Percentiles rank a stretch among this genome's conserved stretches.
Conservation (phyloP, 2,888 invertebrate genomes). For the Drosophila pseudotalamancana region DNA sequence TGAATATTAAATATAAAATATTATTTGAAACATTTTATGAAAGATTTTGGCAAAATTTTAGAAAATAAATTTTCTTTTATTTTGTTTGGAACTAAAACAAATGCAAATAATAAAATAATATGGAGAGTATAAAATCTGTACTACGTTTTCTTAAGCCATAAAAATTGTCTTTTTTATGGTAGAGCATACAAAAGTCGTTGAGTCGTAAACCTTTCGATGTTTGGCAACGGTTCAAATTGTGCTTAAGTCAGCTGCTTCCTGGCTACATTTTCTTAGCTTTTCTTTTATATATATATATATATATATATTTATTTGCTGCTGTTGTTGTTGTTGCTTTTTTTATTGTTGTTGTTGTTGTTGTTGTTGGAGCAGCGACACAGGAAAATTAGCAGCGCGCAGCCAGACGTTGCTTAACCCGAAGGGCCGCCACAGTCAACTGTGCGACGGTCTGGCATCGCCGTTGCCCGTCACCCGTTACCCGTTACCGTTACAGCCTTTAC, state of each 20-base stretch:
- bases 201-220: not conserved
- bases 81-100: too few species aligned
- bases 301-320: too few species aligned
- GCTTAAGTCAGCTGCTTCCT: slow-evolving; percentile 37
- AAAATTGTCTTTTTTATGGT: too few species aligned
- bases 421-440: slow-evolving; percentile 29
- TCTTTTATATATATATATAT: too few species aligned
- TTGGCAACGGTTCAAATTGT: slow-evolving; percentile 41
- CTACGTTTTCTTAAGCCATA: too few species aligned
- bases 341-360: not conserved
- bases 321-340: not conserved
- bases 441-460: slow-evolving; percentile 3
- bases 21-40: too few species aligned
- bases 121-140: too few species aligned
- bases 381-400: slow-evolving; percentile 53
- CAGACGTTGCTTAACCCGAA: slow-evolving; percentile 23
- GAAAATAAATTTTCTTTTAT: too few species aligned
- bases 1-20: too few species aligned
- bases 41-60: too few species aligned
- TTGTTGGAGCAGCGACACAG: slow-evolving; percentile 13
- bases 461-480: too few species aligned
- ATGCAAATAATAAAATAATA: too few species aligned
- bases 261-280: slow-evolving; percentile 7
- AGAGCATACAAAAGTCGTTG: not conserved
- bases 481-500: slow-evolving; percentile 4